Percentiles rank a stretch among this genome's conserved stretches.
phyloP scores from a whole-genome alignment of 2,113 vertebrate species.

The Nerophis lumbriciformis region DNA sequence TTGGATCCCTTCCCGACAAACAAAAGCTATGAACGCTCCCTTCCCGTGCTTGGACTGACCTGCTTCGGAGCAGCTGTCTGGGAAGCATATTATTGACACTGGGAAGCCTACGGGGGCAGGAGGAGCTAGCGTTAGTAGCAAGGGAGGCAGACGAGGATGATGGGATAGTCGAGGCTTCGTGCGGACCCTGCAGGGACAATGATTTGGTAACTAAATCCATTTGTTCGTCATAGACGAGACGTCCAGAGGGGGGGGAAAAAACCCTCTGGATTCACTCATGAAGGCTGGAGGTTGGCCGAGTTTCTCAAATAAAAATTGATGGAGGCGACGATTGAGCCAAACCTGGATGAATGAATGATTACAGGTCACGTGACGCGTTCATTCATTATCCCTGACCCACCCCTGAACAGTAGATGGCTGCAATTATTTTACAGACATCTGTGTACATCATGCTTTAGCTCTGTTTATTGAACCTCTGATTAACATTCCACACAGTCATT shows the following conservation, averaged over 20 bases:
- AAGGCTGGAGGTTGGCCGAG: constrained; percentile 40
- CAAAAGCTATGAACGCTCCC: constrained; percentile 50
- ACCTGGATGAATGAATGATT: constrained; percentile 63
- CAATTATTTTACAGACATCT: constrained; percentile 65
- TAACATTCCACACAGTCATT: constrained; percentile 71
- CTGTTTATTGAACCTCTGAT: constrained; percentile 70
- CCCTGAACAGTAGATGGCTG: constrained; percentile 22
- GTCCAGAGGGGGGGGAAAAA: constrained; percentile 27
- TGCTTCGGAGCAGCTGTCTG: constrained; percentile 32
- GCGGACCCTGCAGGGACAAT: constrained; percentile 41
- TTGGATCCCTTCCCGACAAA: constrained; percentile 63
- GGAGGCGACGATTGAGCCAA: constrained; percentile 30
- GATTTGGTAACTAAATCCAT: constrained; percentile 56
- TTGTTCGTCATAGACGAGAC: constrained; percentile 48
- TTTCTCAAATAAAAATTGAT: constrained; percentile 14
- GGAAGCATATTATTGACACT: constrained; percentile 43
- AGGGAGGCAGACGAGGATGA: constrained; percentile 26
- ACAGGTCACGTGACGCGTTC: constrained; percentile 38
- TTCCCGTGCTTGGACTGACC: constrained; percentile 38
- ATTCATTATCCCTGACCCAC: constrained; percentile 19
- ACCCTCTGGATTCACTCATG: constrained; percentile 54
- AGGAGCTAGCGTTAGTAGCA: constrained; percentile 33
- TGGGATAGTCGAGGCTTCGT: constrained; percentile 16
- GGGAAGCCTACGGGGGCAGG: constrained; percentile 30
- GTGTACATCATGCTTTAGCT: constrained; percentile 51